Evolutionary conservation across 1,140 invertebrate species (phyloP).

Genomic region (Spodoptera litura): DNA sequence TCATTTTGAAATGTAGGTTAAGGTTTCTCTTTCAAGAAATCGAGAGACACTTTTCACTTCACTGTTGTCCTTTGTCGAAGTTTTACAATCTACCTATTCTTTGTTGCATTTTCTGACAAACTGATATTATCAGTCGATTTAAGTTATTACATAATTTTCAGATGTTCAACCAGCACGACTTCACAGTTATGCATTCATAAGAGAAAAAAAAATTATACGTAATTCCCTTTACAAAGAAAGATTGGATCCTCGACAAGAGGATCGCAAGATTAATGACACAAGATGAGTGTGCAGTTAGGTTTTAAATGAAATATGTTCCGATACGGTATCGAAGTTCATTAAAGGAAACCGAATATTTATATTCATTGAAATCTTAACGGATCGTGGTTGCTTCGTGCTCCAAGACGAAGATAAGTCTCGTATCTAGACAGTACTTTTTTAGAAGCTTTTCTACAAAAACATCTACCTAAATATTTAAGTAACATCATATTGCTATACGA

Average conservation of each 20-base stretch:
- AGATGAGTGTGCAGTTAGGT: conserved; percentile 44
- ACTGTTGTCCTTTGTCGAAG: conserved; percentile 32
- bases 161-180: conserved; percentile 7
- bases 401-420: background rate
- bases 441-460: no score
- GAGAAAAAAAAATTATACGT: conserved; percentile 34
- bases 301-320: conserved; percentile 35
- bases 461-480: no score
- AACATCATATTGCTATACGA: background rate
- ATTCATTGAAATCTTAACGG: background rate
- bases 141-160: conserved; percentile 42
- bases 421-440: no score
- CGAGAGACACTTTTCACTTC: conserved; percentile 38
- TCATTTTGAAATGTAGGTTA: conserved; percentile 80
- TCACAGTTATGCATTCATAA: conserved; percentile 46
- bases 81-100: conserved; percentile 8
- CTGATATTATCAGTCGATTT: background rate
- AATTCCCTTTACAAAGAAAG: conserved; percentile 46
- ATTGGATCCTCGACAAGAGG: conserved; percentile 40
- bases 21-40: conserved; percentile 71
- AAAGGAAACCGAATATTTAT: conserved; percentile 4
- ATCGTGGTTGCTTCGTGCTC: background rate
- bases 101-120: conserved; percentile 14
- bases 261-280: conserved; percentile 44
- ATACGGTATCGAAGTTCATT: conserved; percentile 38